Base-by-base conservation (phyloP, 2,888 invertebrate genomes). In the Coelinius sp. region DNA sequence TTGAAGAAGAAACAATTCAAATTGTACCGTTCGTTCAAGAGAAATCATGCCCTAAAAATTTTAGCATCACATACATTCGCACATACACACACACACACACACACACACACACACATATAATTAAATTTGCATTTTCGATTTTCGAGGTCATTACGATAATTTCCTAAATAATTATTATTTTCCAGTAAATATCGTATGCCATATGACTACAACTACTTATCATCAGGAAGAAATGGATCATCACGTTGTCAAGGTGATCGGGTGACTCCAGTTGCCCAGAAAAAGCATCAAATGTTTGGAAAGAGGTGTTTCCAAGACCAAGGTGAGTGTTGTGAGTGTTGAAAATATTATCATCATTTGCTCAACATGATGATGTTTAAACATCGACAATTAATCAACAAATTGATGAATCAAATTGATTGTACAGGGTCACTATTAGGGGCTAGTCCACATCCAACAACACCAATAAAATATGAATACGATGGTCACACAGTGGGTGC, bases 271-370 rank as follows among this genome's bases (percentile, higher is more conserved):
- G 93, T 93, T 53, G 94, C 94, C 0, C 96, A 96, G 88, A 97
- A 97, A 89, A 97, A 97, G 86, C 96, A 96, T 85, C 96, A 96
- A 82, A 94, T 97, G 93, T 97, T 95, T 84, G 97, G 96, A 6
- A 96, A 96, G 86, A 89, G 96, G 79, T 95, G 94, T 88, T 93
- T 95, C 82, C 95, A 95, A 88, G 95, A 87, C 70, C 86, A 86
- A 76, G 81, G 84, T 83, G 46, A 78, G 80, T 79, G 1, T 1
- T 41, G 31, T 31, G 31, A 7, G 31, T 31, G 5, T 31, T 5
- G 31, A 31, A 7, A 7, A 31, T 5, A 31, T 5, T 31, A 7
- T 31, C 31, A 31, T n/a, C n/a, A n/a, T n/a, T n/a, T n/a, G n/a
- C n/a, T n/a, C n/a, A n/a, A n/a, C n/a, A n/a, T n/a, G n/a, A n/a